Base-by-base conservation (phyloP, 2,113 vertebrate species). In the Platysternon megacephalum region DNA sequence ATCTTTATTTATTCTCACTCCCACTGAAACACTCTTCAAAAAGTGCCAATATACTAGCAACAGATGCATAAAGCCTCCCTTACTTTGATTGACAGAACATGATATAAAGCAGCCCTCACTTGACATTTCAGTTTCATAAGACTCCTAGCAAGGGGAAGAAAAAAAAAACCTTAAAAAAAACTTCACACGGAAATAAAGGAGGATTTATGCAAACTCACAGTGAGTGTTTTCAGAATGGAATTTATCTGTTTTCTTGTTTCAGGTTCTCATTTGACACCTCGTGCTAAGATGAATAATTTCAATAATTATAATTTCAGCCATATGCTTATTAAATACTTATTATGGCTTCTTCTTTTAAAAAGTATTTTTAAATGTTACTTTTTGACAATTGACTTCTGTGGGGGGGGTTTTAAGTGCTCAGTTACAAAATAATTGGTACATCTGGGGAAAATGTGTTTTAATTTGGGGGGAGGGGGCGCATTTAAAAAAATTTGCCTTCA, bases 1-100 rank as follows among this genome's bases (percentile, higher is more conserved):
- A 98, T 98, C 98, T 99, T 98, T 98, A 98, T 99, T 99, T 99
- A 98, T 99, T 98, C 98, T 98, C 65, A 4, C 97, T 98, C 98
- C 98, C 98, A 98, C 97, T 95, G 98, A 98, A 99, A 98, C 98
- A 98, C 98, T 98, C 98, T 98, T 98, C 98, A 98, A 97, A 98
- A 99, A 98, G 98, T 98, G 98, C 98, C 98, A 99, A 99, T 99
- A 99, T 98, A 98, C 98, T 97, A 98, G 98, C 98, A 98, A 99
- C 98, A 98, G 98, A 99, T 98, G 98, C 98, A 98, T 98, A 98
- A 98, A 98, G 98, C 98, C 97, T 98, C 22, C 96, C 97, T 98
- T 97, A 93, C 97, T 98, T 98, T 99, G 99, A 99, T 98, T 99
- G 98, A 99, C 98, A 98, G 98, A 98, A 98, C 97, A 98, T 97